These are phyloP conservation scores for Strigops habroptila DNA, from an alignment of 2,113 vertebrate genomes.

Conservation along the genomic window DNA sequence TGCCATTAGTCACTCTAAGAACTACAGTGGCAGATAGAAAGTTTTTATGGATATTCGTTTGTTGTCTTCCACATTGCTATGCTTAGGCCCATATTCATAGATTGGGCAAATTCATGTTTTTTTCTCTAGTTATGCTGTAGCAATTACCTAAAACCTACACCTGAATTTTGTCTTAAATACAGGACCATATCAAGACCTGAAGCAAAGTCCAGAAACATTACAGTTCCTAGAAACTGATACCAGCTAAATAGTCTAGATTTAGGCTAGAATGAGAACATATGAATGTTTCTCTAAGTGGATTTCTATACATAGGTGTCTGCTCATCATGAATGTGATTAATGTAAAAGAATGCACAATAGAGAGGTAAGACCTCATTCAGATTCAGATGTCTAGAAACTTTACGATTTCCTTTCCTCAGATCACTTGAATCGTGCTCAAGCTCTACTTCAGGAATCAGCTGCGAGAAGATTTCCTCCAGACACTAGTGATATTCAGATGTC, in stretches of 20 bases:
- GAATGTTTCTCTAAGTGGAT: not conserved
- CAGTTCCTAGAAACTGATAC: not conserved
- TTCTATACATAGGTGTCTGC: not conserved
- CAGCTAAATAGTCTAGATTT: not conserved
- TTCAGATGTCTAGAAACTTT: not conserved
- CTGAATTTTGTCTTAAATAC: not conserved
- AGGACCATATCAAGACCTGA: not conserved
- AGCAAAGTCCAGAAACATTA: not conserved
- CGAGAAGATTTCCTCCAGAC: not conserved
- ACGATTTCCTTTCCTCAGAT: not conserved
- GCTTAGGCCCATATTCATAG: not conserved
- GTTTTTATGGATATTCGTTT: not conserved
- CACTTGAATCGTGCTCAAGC: not conserved
- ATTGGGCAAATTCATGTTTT: not conserved
- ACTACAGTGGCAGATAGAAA: not conserved
- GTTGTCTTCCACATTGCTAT: not conserved
- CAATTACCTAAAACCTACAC: not conserved
- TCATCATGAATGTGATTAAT: rapidly evolving
- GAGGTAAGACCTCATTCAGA: not conserved
- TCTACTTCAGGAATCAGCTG: not conserved
- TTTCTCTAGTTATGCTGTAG: not conserved
- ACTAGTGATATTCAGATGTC: not conserved
- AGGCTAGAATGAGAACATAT: not conserved
- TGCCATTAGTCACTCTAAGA: not conserved
- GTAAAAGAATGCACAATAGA: not conserved